Evolutionary conservation across 1,140 invertebrate species (phyloP).

Genomic region (Drosophila ambigua): DNA sequence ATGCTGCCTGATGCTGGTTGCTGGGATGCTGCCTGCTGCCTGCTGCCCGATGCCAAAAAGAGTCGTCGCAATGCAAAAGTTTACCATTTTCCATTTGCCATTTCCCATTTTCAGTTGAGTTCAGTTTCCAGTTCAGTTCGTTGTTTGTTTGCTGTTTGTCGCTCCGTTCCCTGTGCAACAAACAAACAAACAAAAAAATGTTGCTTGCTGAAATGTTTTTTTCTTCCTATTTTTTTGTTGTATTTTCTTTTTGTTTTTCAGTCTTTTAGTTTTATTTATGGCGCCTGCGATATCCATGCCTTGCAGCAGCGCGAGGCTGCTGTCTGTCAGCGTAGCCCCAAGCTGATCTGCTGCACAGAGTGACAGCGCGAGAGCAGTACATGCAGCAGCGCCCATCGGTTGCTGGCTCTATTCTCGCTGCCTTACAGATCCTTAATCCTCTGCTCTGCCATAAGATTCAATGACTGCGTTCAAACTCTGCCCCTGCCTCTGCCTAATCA

Average conservation of each 20-base stretch:
- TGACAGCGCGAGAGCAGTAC: no score
- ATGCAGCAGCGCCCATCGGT: no score
- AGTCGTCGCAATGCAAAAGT: constrained; percentile 34
- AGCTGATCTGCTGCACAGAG: neutral
- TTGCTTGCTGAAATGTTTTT: constrained; percentile 62
- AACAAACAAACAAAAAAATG: neutral
- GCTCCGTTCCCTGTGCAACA: neutral
- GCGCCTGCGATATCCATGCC: constrained; percentile 14
- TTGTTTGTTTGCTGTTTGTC: constrained; percentile 56
- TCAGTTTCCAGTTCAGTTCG: constrained; percentile 45
- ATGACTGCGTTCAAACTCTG: constrained; percentile 11
- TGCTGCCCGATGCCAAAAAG: constrained; percentile 26
- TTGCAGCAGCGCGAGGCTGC: constrained; percentile 1
- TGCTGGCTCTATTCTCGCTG: no score
- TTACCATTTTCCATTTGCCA: constrained; percentile 49
- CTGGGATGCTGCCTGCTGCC: neutral
- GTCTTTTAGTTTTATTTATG: constrained; percentile 56
- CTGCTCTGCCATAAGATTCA: neutral
- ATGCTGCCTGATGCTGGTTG: constrained; percentile 1
- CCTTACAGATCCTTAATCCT: no score
- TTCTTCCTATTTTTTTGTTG: constrained; percentile 48
- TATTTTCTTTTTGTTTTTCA: constrained; percentile 40
- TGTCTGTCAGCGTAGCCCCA: neutral
- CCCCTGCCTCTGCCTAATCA: constrained; percentile 46
- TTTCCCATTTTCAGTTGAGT: constrained; percentile 43